These are phyloP conservation scores for Amphipyra tragopoginis DNA, from an alignment of 2,888 invertebrate species.

Conservation along the genomic window DNA sequence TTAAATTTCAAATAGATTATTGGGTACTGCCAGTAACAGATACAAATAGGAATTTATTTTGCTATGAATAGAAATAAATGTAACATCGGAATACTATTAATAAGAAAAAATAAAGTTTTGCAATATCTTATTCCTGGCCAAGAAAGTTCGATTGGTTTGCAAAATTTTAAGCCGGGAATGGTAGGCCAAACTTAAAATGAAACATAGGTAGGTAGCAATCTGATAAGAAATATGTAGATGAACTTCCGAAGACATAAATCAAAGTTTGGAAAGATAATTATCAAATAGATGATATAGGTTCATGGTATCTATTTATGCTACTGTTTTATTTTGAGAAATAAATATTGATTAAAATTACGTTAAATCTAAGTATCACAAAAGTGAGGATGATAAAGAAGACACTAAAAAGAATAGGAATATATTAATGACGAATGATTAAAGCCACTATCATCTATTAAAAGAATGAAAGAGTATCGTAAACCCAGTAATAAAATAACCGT, in stretches of 20 bases:
- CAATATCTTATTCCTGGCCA: conserved; percentile 11
- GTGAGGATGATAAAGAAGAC: too few relatives aligned
- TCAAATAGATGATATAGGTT: conserved; percentile 21
- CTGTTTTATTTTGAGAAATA: neutral
- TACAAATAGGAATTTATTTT: neutral
- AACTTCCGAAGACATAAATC: conserved; percentile 32
- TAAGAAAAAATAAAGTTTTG: conserved; percentile 29
- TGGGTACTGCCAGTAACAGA: too few relatives aligned
- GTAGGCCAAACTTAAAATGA: conserved; percentile 30
- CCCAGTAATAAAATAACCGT: too few relatives aligned
- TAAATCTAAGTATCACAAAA: too few relatives aligned
- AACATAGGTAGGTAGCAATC: conserved; percentile 15
- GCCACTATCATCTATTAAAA: too few relatives aligned
- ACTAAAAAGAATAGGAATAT: too few relatives aligned
- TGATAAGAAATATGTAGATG: conserved; percentile 29
- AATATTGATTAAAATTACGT: too few relatives aligned
- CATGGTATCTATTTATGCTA: neutral
- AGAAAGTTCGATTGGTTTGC: conserved; percentile 45
- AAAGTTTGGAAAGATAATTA: conserved; percentile 13
- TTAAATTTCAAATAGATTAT: too few relatives aligned
- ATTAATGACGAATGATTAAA: too few relatives aligned
- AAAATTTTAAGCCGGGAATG: conserved; percentile 28
- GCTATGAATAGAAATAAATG: neutral
- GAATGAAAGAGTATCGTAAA: too few relatives aligned
- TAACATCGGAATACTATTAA: neutral